Conservation (phyloP, 2,113 vertebrate genomes). For the Callipepla californica region DNA sequence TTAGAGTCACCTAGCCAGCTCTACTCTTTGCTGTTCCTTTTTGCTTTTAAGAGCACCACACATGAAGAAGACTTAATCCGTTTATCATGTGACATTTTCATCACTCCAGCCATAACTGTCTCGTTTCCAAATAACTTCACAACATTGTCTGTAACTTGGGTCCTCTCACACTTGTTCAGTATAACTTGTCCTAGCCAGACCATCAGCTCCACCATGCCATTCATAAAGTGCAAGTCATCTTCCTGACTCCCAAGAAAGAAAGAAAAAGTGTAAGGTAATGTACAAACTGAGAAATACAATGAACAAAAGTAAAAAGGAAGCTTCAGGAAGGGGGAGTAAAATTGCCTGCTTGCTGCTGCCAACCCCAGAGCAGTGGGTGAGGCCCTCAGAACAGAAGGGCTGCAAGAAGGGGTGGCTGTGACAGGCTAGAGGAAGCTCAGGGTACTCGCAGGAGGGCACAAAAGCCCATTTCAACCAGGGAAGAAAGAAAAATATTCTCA, state of each 20-base stretch:
- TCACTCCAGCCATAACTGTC: not conserved
- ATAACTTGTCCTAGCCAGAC: not conserved
- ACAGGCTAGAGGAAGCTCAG: not conserved
- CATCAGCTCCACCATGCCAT: not conserved
- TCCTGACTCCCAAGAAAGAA: not conserved
- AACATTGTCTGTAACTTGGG: not conserved
- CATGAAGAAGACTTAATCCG: not conserved
- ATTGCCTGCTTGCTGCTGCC: not conserved
- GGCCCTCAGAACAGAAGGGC: not conserved
- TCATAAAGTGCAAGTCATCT: not conserved
- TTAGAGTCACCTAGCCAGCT: not conserved
- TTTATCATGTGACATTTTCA: not conserved
- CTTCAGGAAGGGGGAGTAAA: not conserved
- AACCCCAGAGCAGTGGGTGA: not conserved
- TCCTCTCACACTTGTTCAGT: not conserved
- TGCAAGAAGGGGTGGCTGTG: not conserved
- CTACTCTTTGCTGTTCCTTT: not conserved
- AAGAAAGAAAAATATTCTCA: not conserved
- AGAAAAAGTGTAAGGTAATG: not conserved
- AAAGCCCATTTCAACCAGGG: not conserved
- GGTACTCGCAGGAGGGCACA: not conserved
- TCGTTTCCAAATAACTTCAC: not conserved
- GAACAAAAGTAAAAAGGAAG: not conserved
- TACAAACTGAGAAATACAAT: not conserved
- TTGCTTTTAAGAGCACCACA: not conserved